Base-by-base conservation (phyloP, 1,140 invertebrate species). In the Cheumatopsyche charites region DNA sequence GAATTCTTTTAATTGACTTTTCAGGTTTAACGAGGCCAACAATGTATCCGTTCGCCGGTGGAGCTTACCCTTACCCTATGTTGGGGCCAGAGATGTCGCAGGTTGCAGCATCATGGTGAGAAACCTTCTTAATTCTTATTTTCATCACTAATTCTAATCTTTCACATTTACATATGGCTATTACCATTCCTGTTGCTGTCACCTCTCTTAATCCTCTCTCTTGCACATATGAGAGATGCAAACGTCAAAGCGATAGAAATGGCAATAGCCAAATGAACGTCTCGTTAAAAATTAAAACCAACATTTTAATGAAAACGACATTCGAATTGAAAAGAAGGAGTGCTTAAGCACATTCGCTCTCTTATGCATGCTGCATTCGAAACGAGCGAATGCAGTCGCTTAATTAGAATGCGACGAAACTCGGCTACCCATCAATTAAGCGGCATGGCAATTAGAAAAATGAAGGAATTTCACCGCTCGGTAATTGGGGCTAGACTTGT, bases 1-100 rank as follows among this genome's bases (percentile, higher is more conserved):
- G n/a, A n/a, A 36, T 36, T 36, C 9, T 4, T 36, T 36, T 9
- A 36, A n/a, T n/a, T n/a, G n/a, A n/a, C n/a, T 36, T 89, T 88
- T 73, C 87, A 91, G 94, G 94, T 80, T 86, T 97, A 76, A 92
- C 94, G 74, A 88, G 95, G 82, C 92, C 94, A 47, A 90, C 94
- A 11, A 92, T 97, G 89, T 97, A 97, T 84, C 91, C 94, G 67
- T 95, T 96, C 81, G 88, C 85, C 82, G 76, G 87, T 92, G 78
- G 90, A 89, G 78, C 95, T 82, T 97, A 97, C 83, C 92, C 94
- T 55, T 97, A 96, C 85, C 93, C 94, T 78, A 94, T 97, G 88
- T 91, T 97, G 78, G 92, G 93, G 83, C 93, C 95, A 74, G 96
- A 98, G 83, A 95, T 97, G 88, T 92, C 94, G 80, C 94, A 96